Evolutionary conservation across 2,797 vertebrate genomes (phyloP).

Genomic region (Acrocephalus scirpaceus): DNA sequence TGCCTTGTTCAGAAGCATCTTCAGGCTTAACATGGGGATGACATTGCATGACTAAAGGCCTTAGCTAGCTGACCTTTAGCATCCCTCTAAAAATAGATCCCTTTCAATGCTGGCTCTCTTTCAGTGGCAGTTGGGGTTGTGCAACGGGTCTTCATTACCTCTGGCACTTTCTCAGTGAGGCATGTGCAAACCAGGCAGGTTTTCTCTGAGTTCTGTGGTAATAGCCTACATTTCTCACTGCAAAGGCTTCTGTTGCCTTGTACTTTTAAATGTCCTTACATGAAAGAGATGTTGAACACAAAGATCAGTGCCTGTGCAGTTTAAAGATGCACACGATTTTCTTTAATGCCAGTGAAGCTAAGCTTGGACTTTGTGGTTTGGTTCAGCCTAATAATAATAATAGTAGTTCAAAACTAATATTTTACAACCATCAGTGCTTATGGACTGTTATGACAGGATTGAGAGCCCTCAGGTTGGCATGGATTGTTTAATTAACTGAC

Average conservation of each 20-base stretch:
- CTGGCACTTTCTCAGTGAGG: conserved; percentile 9
- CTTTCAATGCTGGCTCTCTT: background rate
- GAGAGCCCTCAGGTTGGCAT: background rate
- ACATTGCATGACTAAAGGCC: background rate
- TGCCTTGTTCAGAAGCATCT: conserved; percentile 3
- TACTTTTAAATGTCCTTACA: background rate
- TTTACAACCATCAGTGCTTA: background rate
- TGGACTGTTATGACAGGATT: background rate
- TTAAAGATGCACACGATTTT: background rate
- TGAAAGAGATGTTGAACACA: background rate
- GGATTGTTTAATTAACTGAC: background rate
- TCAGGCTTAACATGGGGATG: background rate
- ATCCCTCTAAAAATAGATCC: conserved; percentile 63
- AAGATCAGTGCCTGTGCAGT: background rate
- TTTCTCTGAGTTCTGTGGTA: background rate
- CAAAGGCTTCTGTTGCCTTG: background rate
- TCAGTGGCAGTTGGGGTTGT: conserved; percentile 22
- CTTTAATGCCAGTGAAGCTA: background rate
- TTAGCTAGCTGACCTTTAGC: conserved; percentile 52
- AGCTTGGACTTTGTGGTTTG: background rate
- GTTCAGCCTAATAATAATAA: background rate
- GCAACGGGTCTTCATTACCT: conserved; percentile 33
- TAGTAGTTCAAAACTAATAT: background rate
- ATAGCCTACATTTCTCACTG: background rate
- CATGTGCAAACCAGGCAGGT: background rate